Percentiles rank a stretch among this genome's conserved stretches.
Evolutionary conservation across 2,888 invertebrate genomes (phyloP).

Genomic region (Lycia hirtaria): DNA sequence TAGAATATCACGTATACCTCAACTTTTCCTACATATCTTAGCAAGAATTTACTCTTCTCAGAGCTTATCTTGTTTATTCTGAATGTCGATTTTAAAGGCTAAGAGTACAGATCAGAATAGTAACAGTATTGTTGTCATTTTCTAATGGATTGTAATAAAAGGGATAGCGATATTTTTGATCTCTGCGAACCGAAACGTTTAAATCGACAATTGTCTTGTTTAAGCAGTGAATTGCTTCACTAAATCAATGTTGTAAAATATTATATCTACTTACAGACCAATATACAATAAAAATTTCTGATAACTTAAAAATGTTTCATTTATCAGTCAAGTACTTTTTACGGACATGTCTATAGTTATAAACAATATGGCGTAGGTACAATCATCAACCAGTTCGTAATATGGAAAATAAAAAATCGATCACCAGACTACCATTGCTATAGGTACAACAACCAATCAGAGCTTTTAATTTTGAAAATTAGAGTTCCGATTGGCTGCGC

Average conservation of each 20-base stretch:
- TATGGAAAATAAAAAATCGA: no score
- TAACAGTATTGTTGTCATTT: background rate
- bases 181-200: background rate
- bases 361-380: no score
- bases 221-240: constrained; percentile 13
- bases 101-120: background rate
- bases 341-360: no score
- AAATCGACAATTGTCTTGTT: background rate
- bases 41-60: constrained; percentile 41
- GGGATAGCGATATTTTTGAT: background rate
- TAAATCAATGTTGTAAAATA: constrained; percentile 35
- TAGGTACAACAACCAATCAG: no score
- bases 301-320: constrained; percentile 31
- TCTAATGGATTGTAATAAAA: background rate
- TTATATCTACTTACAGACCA: constrained; percentile 53
- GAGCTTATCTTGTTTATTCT: constrained; percentile 36
- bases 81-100: background rate
- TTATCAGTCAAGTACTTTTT: no score
- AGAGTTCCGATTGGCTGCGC: no score
- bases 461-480: no score
- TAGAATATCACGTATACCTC: constrained; percentile 21
- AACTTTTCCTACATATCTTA: constrained; percentile 42
- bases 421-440: no score
- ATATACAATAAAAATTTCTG: constrained; percentile 57
- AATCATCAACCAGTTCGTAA: no score